phyloP scores from a whole-genome alignment of 1,140 invertebrate genomes.

The Drosophila subobscura region DNA sequence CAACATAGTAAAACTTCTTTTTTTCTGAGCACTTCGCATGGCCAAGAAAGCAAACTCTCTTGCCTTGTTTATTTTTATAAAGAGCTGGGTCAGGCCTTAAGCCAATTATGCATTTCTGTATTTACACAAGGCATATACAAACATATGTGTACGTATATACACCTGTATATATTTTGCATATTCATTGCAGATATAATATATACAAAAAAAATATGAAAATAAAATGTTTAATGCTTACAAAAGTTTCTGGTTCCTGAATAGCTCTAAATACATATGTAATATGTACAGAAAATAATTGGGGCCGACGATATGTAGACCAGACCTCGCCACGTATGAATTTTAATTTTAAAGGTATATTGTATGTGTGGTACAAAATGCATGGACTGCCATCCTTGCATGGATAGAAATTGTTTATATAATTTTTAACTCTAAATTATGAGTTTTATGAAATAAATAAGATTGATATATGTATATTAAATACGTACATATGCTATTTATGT shows the following conservation, averaged over 20 bases:
- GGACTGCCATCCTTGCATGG: background rate
- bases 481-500: background rate
- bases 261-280: slow-evolving; percentile 9
- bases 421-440: too few species aligned
- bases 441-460: slow-evolving; percentile 2
- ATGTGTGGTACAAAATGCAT: background rate
- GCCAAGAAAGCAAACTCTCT: too few species aligned
- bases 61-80: too few species aligned
- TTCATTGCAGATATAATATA: too few species aligned
- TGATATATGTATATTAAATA: background rate
- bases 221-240: background rate
- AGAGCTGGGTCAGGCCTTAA: too few species aligned
- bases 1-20: too few species aligned
- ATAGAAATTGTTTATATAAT: slow-evolving; percentile 2
- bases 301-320: slow-evolving; percentile 8
- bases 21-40: too few species aligned
- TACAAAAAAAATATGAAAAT: too few species aligned
- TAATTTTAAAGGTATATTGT: background rate
- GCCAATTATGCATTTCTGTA: too few species aligned
- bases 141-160: background rate
- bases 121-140: too few species aligned
- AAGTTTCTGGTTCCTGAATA: background rate
- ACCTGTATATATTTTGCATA: too few species aligned
- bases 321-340: slow-evolving; percentile 3
- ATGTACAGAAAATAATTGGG: slow-evolving; percentile 10